phyloP scores from a whole-genome alignment of 2,888 invertebrate genomes.

The Opisthograptis luteolata region DNA sequence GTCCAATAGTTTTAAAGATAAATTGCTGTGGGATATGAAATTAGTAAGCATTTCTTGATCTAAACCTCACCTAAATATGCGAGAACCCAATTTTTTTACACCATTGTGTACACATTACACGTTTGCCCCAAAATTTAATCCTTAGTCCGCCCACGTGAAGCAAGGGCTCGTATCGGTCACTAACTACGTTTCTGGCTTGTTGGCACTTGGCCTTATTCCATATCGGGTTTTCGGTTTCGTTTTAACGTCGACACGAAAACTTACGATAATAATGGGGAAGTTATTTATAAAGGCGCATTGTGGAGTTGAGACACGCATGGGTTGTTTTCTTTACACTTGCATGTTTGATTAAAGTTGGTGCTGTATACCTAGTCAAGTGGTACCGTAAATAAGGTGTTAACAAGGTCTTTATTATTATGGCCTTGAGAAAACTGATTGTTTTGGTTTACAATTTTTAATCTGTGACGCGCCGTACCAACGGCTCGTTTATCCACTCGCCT shows the following conservation, averaged over 20 bases:
- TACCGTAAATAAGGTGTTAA: background rate
- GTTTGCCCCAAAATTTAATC: background rate
- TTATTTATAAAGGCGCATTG: slow-evolving; percentile 22
- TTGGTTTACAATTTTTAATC: background rate
- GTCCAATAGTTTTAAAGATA: no score
- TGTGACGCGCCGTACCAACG: background rate
- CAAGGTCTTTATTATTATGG: background rate
- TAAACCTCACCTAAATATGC: no score
- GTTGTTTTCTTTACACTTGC: slow-evolving; percentile 3
- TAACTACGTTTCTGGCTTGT: slow-evolving; percentile 29
- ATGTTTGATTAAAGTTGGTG: background rate
- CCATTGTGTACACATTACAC: no score
- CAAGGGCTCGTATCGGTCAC: slow-evolving; percentile 49
- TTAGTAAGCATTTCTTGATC: no score
- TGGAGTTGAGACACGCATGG: slow-evolving; percentile 14
- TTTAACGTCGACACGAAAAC: slow-evolving; percentile 28
- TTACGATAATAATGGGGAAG: slow-evolving; percentile 19
- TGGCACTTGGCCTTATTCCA: slow-evolving; percentile 50
- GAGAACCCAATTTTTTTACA: no score
- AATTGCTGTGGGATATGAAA: no score
- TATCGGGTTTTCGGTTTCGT: slow-evolving; percentile 37
- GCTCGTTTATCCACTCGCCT: no score
- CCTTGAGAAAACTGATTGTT: background rate
- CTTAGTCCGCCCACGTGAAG: slow-evolving; percentile 3
- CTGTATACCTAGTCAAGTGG: no score